Evolutionary conservation across 2,797 vertebrate species (phyloP).

Genomic region (Platyrinchus mystaceus): DNA sequence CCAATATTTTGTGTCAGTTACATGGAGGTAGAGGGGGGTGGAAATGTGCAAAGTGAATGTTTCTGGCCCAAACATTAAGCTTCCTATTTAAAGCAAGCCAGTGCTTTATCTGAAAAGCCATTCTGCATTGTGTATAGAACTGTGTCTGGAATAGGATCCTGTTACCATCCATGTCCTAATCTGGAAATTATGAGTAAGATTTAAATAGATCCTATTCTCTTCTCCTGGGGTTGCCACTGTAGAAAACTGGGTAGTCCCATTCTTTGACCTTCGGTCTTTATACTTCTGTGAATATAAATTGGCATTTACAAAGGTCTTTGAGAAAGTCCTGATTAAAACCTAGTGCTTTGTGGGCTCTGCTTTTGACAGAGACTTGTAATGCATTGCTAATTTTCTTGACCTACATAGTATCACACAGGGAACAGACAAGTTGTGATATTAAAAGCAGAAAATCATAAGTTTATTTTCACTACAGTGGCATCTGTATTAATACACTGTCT

Average conservation of each 20-base stretch:
- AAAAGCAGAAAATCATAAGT: background rate
- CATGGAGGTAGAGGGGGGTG: background rate
- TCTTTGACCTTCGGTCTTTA: background rate
- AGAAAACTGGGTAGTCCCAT: background rate
- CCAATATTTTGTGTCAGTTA: background rate
- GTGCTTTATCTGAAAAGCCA: background rate
- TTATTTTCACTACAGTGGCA: background rate
- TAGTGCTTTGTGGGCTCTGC: background rate
- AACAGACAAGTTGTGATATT: background rate
- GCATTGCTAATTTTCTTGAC: background rate
- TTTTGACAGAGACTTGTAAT: background rate
- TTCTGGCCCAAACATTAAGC: background rate
- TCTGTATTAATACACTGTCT: background rate
- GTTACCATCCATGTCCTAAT: background rate
- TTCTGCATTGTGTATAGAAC: background rate
- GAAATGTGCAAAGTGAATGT: background rate
- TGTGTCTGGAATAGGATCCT: background rate
- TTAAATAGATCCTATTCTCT: background rate
- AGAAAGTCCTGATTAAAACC: background rate
- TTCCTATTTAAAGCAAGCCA: background rate
- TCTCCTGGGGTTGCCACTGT: background rate
- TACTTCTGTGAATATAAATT: background rate
- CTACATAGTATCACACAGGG: background rate
- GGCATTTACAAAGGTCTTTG: background rate
- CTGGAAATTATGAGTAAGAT: background rate